A percentile compares a stretch with the other conserved stretches of the same genome.
phyloP scores from a whole-genome alignment of 1,140 invertebrate species.

The Temnothorax curvispinosus region DNA sequence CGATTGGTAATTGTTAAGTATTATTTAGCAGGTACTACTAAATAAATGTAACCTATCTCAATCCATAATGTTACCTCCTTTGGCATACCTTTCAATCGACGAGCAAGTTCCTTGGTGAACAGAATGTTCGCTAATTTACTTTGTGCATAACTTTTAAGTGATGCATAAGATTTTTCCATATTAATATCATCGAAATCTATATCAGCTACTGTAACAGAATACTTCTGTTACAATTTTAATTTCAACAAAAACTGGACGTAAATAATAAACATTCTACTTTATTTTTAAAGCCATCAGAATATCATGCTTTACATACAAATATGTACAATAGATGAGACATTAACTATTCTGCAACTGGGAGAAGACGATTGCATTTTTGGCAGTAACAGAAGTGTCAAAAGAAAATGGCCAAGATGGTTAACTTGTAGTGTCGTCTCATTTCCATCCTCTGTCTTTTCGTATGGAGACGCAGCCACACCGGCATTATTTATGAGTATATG shows the following conservation, averaged over 20 bases:
- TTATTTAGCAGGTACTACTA: background rate
- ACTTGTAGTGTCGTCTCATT: constrained; percentile 92
- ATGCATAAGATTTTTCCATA: constrained; percentile 87
- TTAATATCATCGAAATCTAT: constrained; percentile 90
- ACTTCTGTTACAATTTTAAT: no score
- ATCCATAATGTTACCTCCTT: background rate
- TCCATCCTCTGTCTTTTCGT: constrained; percentile 90
- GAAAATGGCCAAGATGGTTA: constrained; percentile 94
- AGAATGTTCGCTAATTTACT: constrained; percentile 92
- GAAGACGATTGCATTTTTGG: constrained; percentile 86
- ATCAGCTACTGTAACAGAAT: constrained; percentile 77
- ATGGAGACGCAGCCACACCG: constrained; percentile 90
- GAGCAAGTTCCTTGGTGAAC: constrained; percentile 89
- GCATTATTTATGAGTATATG: constrained; percentile 94
- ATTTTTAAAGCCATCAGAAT: background rate
- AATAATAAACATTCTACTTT: background rate
- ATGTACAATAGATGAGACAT: constrained; percentile 88
- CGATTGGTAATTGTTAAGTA: background rate
- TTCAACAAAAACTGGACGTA: no score
- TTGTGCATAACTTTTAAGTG: constrained; percentile 88
- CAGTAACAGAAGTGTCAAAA: constrained; percentile 92
- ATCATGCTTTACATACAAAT: background rate
- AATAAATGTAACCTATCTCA: background rate
- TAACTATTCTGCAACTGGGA: constrained; percentile 87
- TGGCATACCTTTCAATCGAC: constrained; percentile 86